Base-by-base conservation (phyloP, 35 echinoderm and acorn worm genomes). In the Lytechinus pictus region DNA sequence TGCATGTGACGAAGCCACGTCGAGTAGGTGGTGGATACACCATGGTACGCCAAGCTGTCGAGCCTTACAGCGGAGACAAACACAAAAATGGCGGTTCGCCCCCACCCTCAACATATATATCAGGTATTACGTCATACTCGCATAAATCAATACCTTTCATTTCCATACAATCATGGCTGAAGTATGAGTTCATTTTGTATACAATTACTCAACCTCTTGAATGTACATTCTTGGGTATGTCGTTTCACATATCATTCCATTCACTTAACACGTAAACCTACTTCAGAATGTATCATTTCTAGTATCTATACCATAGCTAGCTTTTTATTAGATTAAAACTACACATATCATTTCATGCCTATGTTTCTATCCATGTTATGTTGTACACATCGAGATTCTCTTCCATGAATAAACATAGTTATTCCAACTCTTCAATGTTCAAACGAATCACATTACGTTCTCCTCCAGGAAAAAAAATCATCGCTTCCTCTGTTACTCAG, bases 21-120 rank as follows among this genome's bases (percentile, higher is more conserved):
- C 89, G 95, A 24, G 61, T 96, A 6, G 95, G 95, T 13, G 95
- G 95, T 2, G 95, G 95, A 10, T 96, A 92, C 91, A 96, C 89
- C 53, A 92, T 96, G 88, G 55, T 96, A 29, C 29, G 19, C 27
- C 52, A 93, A 21, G 52, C 53, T 6, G 53, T 55, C 52, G 54
- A 93, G 92, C 92, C 92, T 6, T 93, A 93, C 54, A 9, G 21
- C 9, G 92, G 52, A 28, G 11, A 93, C 8, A 54, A 4, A 12
- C 19, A 0, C 21, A 79, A 79, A 79, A 14, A 90, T 52, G 88
- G 88, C 88, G 29, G 88, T 6, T 93, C 92, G n/a, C 54, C 92
- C 9, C 92, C 55, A 28, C 92, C 92, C 8, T 93, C 92, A 28
- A 21, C 92, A 10, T n/a, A 16, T n/a, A 93, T 57, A 57, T 57